Percentiles rank a stretch among this genome's conserved stretches.
Evolutionary conservation across 1,140 invertebrate species (phyloP).

Genomic region (Sinonovacula constricta): DNA sequence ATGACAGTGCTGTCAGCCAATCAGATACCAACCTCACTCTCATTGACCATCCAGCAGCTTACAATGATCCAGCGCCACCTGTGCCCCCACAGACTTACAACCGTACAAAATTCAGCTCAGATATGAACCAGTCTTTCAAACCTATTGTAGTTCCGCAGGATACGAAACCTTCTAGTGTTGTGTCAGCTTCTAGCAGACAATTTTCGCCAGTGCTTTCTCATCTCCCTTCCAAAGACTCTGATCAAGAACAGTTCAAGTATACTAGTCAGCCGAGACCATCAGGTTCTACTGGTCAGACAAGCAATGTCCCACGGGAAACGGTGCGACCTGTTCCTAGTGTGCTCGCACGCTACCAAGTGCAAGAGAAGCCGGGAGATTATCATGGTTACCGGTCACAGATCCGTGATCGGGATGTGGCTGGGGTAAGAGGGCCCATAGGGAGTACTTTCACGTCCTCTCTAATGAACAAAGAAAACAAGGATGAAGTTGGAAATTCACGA

Average conservation of each 20-base stretch:
- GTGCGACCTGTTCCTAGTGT: conserved; percentile 37
- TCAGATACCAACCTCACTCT: conserved; percentile 76
- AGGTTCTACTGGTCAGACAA: conserved; percentile 5
- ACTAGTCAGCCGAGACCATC: conserved; percentile 37
- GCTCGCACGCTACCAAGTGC: conserved; percentile 38
- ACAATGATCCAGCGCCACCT: conserved; percentile 36
- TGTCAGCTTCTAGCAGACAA: not conserved
- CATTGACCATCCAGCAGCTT: conserved; percentile 71
- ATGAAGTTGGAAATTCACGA: conserved; percentile 23
- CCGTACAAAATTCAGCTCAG: conserved; percentile 43
- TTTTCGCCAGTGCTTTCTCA: not conserved
- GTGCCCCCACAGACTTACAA: conserved; percentile 8
- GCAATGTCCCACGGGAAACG: conserved; percentile 15
- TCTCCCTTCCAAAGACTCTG: not conserved
- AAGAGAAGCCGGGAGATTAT: conserved; percentile 6
- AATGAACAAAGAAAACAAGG: conserved; percentile 51
- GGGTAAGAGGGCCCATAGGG: conserved; percentile 25
- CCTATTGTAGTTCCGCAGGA: conserved; percentile 20
- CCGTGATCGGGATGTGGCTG: conserved; percentile 28
- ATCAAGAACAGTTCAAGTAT: not conserved
- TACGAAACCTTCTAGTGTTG: not conserved
- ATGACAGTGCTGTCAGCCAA: conserved; percentile 79
- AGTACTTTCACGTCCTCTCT: conserved; percentile 21
- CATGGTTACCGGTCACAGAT: conserved; percentile 33
- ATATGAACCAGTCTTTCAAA: conserved; percentile 39